Conservation (phyloP, 1,140 invertebrate species). For the Idris sp. region DNA sequence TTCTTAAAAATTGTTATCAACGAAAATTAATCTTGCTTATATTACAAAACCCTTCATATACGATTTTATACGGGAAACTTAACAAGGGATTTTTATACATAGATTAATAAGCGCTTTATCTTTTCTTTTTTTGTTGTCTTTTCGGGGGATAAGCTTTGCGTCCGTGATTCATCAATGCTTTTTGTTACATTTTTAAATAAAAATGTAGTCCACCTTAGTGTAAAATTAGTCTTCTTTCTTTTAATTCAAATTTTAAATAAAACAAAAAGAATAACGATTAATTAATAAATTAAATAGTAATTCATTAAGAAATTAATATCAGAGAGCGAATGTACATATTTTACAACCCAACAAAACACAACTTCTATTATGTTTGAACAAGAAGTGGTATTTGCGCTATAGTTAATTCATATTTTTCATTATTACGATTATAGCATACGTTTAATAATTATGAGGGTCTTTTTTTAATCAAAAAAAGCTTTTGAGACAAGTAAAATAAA, state of each 20-base stretch:
- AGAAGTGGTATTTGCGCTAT: too few relatives aligned
- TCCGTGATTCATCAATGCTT: constrained; percentile 12
- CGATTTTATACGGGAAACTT: constrained; percentile 15
- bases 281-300: too few relatives aligned
- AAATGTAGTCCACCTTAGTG: constrained; percentile 1
- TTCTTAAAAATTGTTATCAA: constrained; percentile 11
- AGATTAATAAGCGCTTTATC: constrained; percentile 42
- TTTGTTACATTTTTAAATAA: constrained; percentile 11
- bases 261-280: too few relatives aligned
- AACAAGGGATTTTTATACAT: constrained; percentile 31
- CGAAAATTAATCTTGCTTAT: not conserved
- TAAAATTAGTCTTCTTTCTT: not conserved
- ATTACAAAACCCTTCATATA: constrained; percentile 1
- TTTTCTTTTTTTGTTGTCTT: constrained; percentile 21
- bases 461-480: constrained; percentile 17
- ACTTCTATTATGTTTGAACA: too few relatives aligned
- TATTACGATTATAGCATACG: too few relatives aligned
- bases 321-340: too few relatives aligned
- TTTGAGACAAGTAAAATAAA: constrained; percentile 31
- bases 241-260: constrained; percentile 3
- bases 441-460: too few relatives aligned
- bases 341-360: too few relatives aligned
- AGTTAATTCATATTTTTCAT: too few relatives aligned
- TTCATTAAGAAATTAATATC: too few relatives aligned
- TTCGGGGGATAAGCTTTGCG: constrained; percentile 24